phyloP scores from a whole-genome alignment of 2,113 vertebrate genomes.

The Gallinago jamesoni region DNA sequence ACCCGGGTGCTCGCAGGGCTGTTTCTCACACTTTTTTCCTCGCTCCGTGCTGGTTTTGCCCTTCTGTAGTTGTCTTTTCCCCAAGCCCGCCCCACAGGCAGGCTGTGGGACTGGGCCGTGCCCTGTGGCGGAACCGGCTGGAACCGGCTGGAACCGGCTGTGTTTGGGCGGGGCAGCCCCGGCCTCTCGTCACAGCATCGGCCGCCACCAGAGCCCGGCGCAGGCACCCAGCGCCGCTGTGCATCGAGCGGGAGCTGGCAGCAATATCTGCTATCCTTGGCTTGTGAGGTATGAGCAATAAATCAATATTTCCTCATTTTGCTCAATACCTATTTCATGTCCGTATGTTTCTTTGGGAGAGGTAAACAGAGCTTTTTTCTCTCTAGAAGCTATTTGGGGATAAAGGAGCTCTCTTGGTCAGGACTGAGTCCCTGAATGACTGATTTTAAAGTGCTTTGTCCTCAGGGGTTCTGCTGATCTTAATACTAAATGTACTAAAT shows the following conservation, averaged over 20 bases:
- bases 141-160: background rate
- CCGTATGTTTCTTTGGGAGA: background rate
- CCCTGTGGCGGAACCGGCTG: background rate
- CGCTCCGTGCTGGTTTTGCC: accelerated
- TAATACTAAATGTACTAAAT: background rate
- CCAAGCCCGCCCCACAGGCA: accelerated
- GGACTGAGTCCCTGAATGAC: background rate
- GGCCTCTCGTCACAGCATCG: background rate
- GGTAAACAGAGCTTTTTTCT: background rate
- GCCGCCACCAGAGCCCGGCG: accelerated
- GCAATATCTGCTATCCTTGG: background rate
- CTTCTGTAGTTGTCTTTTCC: accelerated
- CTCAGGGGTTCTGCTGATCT: background rate
- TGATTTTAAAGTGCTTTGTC: background rate
- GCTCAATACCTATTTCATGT: accelerated
- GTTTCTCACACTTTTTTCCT: background rate
- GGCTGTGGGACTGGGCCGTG: background rate
- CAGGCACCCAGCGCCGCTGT: accelerated
- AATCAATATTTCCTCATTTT: background rate
- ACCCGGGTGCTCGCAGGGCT: accelerated
- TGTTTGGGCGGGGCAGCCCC: accelerated
- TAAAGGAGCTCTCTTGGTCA: background rate
- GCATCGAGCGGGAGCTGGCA: background rate
- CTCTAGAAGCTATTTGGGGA: background rate
- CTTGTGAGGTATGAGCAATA: background rate